These are phyloP conservation scores for Diceros bicornis DNA, from an alignment of 2,797 vertebrate genomes.

Conservation along the genomic window DNA sequence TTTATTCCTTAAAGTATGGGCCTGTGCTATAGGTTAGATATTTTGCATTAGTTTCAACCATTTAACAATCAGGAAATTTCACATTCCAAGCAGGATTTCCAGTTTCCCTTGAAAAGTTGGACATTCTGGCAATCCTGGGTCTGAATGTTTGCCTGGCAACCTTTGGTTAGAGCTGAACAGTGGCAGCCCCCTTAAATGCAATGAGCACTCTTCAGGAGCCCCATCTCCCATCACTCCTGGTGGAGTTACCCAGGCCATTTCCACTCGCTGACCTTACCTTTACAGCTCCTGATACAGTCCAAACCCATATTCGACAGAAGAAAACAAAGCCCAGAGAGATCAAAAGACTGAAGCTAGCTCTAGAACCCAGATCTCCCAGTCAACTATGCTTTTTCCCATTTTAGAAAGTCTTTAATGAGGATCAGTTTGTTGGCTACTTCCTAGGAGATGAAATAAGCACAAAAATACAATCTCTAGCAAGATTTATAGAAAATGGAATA, in stretches of 20 bases:
- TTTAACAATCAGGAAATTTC: conserved; percentile 2
- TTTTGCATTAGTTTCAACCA: neutral
- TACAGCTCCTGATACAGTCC: neutral
- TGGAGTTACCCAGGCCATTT: neutral
- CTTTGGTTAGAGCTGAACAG: neutral
- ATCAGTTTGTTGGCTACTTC: neutral
- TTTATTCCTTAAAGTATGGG: neutral
- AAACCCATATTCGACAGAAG: neutral
- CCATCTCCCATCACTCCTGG: neutral
- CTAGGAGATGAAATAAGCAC: neutral
- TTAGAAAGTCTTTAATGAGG: neutral
- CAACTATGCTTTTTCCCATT: neutral
- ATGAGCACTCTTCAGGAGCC: neutral
- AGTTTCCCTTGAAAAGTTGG: neutral
- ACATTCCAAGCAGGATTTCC: neutral
- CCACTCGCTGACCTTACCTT: neutral
- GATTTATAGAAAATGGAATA: neutral
- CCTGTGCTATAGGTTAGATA: neutral
- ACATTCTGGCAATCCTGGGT: neutral
- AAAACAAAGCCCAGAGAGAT: conserved; percentile 13
- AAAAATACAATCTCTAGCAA: neutral
- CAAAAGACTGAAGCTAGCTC: neutral
- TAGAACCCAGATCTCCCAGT: neutral
- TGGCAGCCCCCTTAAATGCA: neutral
- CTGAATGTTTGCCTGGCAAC: neutral